Conservation (phyloP, 1,140 invertebrate genomes). For the Eriocheir sinensis region DNA sequence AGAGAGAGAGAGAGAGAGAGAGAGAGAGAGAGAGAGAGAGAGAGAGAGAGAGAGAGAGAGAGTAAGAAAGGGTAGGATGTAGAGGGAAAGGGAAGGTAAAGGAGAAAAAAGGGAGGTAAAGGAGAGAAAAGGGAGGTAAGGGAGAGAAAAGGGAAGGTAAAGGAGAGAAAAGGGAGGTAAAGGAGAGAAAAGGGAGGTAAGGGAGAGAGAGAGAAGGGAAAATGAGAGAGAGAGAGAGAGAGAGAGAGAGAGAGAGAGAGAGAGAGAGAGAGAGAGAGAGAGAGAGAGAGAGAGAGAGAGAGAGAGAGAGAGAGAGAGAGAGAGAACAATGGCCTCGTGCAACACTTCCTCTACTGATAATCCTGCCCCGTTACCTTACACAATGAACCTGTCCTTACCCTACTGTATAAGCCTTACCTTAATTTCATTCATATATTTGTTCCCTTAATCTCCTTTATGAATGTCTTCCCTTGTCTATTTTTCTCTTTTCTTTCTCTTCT, state of each 20-base stretch:
- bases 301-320: too few species aligned
- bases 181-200: too few species aligned
- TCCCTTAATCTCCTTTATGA: background rate
- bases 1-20: background rate
- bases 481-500: slow-evolving; percentile 11
- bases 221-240: too few species aligned
- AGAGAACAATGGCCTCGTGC: too few species aligned
- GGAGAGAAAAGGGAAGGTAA: background rate
- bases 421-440: background rate
- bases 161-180: background rate
- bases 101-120: background rate
- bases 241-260: too few species aligned
- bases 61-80: background rate
- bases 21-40: background rate
- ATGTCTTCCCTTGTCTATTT: slow-evolving; percentile 12
- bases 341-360: too few species aligned
- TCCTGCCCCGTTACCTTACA: too few species aligned
- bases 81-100: background rate
- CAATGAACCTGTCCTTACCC: too few species aligned
- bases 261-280: too few species aligned
- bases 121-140: background rate
- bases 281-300: too few species aligned
- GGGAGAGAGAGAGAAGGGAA: too few species aligned
- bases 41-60: background rate
- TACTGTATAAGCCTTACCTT: background rate